Conservation (phyloP, 2,797 vertebrate genomes). For the Semaprochilodus insignis region DNA sequence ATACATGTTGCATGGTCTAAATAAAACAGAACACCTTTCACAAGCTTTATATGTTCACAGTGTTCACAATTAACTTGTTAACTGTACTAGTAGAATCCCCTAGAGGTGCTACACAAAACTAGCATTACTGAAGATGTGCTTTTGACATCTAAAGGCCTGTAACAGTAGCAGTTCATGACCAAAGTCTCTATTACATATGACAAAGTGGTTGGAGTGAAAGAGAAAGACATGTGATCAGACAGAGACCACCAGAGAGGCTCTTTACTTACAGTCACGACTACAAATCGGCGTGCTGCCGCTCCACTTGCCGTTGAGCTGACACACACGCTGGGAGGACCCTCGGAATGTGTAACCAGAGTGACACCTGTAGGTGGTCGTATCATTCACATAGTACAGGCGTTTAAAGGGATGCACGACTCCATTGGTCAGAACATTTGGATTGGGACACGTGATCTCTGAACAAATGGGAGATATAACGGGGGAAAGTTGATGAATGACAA, state of each 20-base stretch:
- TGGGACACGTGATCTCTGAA: conserved; percentile 69
- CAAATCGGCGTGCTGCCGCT: conserved; percentile 71
- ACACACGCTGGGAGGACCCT: conserved; percentile 72
- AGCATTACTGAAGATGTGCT: too few species aligned
- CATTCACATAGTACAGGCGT: conserved; percentile 63
- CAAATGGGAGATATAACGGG: background rate
- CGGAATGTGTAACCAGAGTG: conserved; percentile 66
- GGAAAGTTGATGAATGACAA: background rate
- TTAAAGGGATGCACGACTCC: conserved; percentile 66
- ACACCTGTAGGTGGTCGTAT: conserved; percentile 70
- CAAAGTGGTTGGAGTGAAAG: too few species aligned
- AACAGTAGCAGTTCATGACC: too few species aligned
- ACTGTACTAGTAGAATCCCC: too few species aligned
- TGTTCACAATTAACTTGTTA: too few species aligned
- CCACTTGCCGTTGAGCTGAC: conserved; percentile 78
- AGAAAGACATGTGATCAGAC: background rate
- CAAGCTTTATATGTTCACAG: too few species aligned
- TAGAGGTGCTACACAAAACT: too few species aligned
- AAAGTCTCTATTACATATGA: too few species aligned
- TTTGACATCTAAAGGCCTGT: too few species aligned
- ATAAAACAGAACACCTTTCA: too few species aligned
- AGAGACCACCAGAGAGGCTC: background rate
- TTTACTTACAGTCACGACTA: conserved; percentile 71
- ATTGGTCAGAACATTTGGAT: conserved; percentile 68
- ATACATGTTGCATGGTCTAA: too few species aligned